phyloP scores from a whole-genome alignment of 2,113 vertebrate species.

The Catharus fuscescens region DNA sequence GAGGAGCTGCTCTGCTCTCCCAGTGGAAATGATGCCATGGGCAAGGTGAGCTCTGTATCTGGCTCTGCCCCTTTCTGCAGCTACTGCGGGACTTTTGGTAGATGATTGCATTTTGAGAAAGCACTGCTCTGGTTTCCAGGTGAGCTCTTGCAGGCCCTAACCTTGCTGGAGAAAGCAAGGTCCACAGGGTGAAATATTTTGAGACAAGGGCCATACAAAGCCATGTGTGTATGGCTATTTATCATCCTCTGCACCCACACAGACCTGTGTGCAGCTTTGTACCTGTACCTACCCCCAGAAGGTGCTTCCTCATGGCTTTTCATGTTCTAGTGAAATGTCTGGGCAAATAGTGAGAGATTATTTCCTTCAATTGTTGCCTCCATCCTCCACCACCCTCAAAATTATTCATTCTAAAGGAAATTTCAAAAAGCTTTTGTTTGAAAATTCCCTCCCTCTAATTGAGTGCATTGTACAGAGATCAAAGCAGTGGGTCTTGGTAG shows the following conservation, averaged over 20 bases:
- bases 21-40: background rate
- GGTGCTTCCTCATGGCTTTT: background rate
- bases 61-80: background rate
- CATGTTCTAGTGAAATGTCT: background rate
- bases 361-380: slow-evolving; percentile 52
- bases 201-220: background rate
- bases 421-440: slow-evolving; percentile 51
- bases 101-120: background rate
- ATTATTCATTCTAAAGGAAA: slow-evolving; percentile 58
- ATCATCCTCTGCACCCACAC: background rate
- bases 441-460: slow-evolving; percentile 59
- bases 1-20: background rate
- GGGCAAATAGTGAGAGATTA: slow-evolving; percentile 16
- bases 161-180: background rate
- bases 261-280: background rate
- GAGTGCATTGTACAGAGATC: slow-evolving; percentile 55
- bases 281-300: background rate
- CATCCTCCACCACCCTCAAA: slow-evolving; percentile 62
- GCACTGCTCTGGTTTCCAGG: background rate
- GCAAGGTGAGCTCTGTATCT: background rate
- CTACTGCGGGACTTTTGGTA: background rate
- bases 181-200: background rate
- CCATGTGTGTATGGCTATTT: background rate
- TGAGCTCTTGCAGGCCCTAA: background rate
- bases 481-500: slow-evolving; percentile 44